A percentile compares a stretch with the other conserved stretches of the same genome.
These are phyloP conservation scores for Phalloptychus januarius DNA, from an alignment of 2,797 vertebrate species.

Conservation along the genomic window DNA sequence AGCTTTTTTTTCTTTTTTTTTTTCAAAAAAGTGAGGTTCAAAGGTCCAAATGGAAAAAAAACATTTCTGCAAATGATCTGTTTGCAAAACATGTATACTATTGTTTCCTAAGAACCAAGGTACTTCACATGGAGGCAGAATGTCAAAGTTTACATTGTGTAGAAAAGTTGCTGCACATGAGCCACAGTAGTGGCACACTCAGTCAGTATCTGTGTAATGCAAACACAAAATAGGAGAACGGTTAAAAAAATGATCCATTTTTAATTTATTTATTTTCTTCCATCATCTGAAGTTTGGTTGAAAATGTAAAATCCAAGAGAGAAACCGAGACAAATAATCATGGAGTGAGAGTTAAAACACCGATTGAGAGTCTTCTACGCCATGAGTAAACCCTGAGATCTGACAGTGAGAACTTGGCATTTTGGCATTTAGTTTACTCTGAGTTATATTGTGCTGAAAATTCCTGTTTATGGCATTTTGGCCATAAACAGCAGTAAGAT, in stretches of 20 bases:
- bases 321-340: not conserved
- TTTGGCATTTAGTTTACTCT: too few relatives aligned
- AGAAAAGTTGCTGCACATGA: not conserved
- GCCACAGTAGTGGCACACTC: not conserved
- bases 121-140: not conserved
- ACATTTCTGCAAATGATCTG: not conserved
- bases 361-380: not conserved
- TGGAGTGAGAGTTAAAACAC: not conserved
- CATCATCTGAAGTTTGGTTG: not conserved
- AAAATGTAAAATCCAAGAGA: not conserved
- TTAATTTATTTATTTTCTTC: not conserved
- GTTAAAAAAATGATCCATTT: not conserved
- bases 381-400: not conserved
- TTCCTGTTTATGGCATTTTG: too few relatives aligned
- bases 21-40: not conserved
- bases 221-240: not conserved
- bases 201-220: not conserved
- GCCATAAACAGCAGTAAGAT: too few relatives aligned
- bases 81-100: not conserved
- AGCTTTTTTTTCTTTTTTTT: not conserved
- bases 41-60: not conserved
- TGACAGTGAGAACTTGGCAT: not conserved
- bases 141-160: not conserved
- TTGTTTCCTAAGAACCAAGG: not conserved
- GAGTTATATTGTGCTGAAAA: too few relatives aligned